These are phyloP conservation scores for Drosophila rufa DNA, from an alignment of 1,140 invertebrate species.

Conservation along the genomic window DNA sequence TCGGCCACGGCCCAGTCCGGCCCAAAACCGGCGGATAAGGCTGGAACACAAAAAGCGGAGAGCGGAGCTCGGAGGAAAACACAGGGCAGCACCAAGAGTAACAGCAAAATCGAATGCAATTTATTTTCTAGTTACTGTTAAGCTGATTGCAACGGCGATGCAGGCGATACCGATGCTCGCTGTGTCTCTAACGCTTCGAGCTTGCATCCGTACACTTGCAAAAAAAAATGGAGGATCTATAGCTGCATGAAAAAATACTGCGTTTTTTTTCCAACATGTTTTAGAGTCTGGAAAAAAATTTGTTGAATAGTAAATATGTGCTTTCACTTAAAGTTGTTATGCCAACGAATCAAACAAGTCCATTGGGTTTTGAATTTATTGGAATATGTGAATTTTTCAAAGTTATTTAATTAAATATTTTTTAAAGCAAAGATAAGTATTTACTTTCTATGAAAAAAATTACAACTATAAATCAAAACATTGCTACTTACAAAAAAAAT, in stretches of 20 bases:
- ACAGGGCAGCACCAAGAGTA: conserved; percentile 23
- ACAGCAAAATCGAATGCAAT: conserved; percentile 79
- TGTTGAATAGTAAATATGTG: too few species aligned
- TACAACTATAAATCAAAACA: too few species aligned
- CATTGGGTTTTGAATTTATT: too few species aligned
- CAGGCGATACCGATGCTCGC: conserved; percentile 30
- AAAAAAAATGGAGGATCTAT: background rate
- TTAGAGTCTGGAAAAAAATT: too few species aligned
- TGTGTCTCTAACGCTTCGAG: conserved; percentile 18
- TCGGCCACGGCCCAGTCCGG: conserved; percentile 50
- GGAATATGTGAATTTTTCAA: too few species aligned
- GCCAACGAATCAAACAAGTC: too few species aligned
- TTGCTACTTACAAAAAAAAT: too few species aligned
- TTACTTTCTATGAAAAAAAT: too few species aligned
- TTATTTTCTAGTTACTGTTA: conserved; percentile 83
- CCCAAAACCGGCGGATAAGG: conserved; percentile 53
- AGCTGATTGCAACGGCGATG: conserved; percentile 76
- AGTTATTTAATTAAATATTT: too few species aligned
- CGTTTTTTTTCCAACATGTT: too few species aligned
- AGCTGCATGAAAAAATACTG: background rate
- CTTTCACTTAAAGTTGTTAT: too few species aligned
- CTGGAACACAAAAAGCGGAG: conserved; percentile 25
- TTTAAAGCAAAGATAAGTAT: too few species aligned
- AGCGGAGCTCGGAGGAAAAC: conserved; percentile 6
- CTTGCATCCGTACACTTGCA: background rate